Base-by-base conservation (phyloP, 2,888 invertebrate species). In the Stegophylla sp. region DNA sequence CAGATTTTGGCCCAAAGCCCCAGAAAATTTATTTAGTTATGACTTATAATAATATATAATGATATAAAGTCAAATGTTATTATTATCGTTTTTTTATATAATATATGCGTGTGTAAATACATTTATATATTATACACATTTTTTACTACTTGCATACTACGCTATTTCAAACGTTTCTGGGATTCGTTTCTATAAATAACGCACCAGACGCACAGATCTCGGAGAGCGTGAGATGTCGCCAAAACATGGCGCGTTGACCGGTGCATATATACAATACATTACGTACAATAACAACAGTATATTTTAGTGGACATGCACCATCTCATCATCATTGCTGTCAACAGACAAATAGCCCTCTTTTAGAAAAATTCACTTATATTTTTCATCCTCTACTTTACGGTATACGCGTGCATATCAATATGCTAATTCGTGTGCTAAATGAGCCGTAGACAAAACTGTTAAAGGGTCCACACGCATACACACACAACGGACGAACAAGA, bases 371-470 rank as follows among this genome's bases (percentile, higher is more conserved):
- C 23, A 10, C 56, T 4, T 23, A 51, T 23, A 72, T 43, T 41
- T 72, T 72, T 72, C 23, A 56, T 56, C 53, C 56, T n/a, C 34
- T 23, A 10, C 34, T 63, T 34, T 34, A 7, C 41, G 41, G 1
- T n/a, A 17, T 15, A 15, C 20, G 73, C 15, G n/a, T 26, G 41
- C 17, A 4, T n/a, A 53, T 72, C 41, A 28, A 56, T 79, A 79
- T 79, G 69, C 45, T 79, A 79, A 79, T 71, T 69, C 34, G 5
- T 7, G 41, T 71, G 79, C 79, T 79, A 79, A 79, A 79, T 79
- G 79, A 79, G 71, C 79, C 79, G 71, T 79, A 61, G 61, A 61
- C 59, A 48, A 79, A 79, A 61, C 69, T 61, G 51, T 69, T 71
- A 63, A 23, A 53, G 75, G 75, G 75, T 74, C 28, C 23, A 48